A percentile compares a stretch with the other conserved stretches of the same genome.
Conservation (phyloP, 2,888 invertebrate genomes). For the Nomada ruficornis region DNA sequence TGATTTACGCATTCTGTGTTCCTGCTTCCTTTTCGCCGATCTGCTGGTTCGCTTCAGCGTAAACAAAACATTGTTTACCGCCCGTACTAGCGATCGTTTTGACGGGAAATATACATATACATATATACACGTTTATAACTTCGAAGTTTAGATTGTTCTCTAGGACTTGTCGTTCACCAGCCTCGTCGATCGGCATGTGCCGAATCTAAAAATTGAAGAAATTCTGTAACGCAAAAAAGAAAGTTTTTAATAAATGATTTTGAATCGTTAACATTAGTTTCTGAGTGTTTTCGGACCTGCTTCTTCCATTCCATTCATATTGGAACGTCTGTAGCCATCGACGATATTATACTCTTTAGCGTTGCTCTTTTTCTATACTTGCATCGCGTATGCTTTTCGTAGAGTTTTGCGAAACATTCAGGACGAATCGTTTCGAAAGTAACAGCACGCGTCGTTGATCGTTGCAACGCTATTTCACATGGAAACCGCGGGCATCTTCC, state of each 20-base stretch:
- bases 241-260: slow-evolving; percentile 56
- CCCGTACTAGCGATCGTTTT: background rate
- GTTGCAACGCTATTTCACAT: no score
- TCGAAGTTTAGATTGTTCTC: slow-evolving; percentile 57
- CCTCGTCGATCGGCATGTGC: slow-evolving; percentile 42
- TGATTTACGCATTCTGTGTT: background rate
- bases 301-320: slow-evolving; percentile 53
- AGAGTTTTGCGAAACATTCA: no score
- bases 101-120: background rate
- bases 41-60: background rate
- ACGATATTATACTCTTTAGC: background rate
- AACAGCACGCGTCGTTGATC: background rate
- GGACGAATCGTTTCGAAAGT: background rate
- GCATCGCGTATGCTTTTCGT: no score
- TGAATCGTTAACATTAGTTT: slow-evolving; percentile 57
- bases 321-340: background rate
- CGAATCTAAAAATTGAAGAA: slow-evolving; percentile 24
- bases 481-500: background rate
- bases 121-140: slow-evolving; percentile 24
- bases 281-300: slow-evolving; percentile 65
- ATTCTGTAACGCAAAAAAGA: slow-evolving; percentile 45
- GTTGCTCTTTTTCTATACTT: background rate
- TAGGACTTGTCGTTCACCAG: slow-evolving; percentile 48
- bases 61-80: background rate
- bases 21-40: background rate